Conservation (phyloP, 2,888 invertebrate genomes). For the Sphecodes monilicornis region DNA sequence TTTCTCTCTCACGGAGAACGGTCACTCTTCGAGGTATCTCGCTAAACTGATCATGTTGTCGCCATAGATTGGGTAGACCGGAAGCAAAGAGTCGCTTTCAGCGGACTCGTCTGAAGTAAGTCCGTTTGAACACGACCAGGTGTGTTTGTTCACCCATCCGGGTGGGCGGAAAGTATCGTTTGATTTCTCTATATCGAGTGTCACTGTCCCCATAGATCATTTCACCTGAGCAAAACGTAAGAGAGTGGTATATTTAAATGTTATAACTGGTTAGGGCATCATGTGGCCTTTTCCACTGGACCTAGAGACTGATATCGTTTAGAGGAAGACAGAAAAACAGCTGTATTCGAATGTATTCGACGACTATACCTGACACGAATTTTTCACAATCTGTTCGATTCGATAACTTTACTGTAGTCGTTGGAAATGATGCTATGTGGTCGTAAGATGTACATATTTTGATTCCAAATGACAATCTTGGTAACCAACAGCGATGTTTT, state of each 20-base stretch:
- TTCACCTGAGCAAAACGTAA: slow-evolving; percentile 57
- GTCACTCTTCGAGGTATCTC: slow-evolving; percentile 59
- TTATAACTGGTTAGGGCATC: slow-evolving; percentile 69
- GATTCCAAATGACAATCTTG: neutral
- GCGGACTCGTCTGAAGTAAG: neutral
- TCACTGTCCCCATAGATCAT: slow-evolving; percentile 43
- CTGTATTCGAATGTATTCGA: slow-evolving; percentile 44
- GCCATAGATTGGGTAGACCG: slow-evolving; percentile 60
- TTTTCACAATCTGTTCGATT: slow-evolving; percentile 16
- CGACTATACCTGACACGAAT: slow-evolving; percentile 34
- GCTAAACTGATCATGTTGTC: slow-evolving; percentile 66
- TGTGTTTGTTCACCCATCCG: neutral
- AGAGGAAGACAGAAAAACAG: slow-evolving; percentile 49
- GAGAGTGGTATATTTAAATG: slow-evolving; percentile 64
- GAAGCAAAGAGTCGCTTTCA: slow-evolving; percentile 16
- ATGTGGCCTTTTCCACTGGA: slow-evolving; percentile 69
- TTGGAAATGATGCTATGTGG: neutral
- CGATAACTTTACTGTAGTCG: slow-evolving; percentile 3
- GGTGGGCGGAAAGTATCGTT: slow-evolving; percentile 24
- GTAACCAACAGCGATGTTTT: too few species aligned
- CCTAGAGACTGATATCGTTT: slow-evolving; percentile 71
- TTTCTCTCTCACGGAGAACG: slow-evolving; percentile 63
- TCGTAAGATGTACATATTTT: neutral
- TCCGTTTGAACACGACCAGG: neutral
- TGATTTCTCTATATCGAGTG: slow-evolving; percentile 37